Evolutionary conservation across 2,888 invertebrate genomes (phyloP), one percentile per base, ranked within the genome.

Genomic region (Myathropa florea): DNA sequence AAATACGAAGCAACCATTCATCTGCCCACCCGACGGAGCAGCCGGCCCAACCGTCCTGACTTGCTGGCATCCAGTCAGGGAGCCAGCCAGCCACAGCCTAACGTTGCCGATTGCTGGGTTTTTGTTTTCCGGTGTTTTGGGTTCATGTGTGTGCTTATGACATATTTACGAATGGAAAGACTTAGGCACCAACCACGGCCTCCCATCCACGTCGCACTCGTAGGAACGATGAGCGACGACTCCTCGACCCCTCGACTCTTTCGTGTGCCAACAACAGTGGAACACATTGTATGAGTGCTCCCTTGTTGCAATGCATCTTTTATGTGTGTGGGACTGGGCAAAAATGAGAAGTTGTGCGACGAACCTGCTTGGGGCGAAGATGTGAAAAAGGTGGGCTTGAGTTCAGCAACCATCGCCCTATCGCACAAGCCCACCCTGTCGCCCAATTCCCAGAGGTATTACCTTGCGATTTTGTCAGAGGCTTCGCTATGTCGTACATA

Each of bases 81-180:
- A 53, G 26, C 28, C 18, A 33, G 28, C 14, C 24, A 28, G 12
- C 21, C 24, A 18, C 9, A 63, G 68, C 60, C 68, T 67, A 30
- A 53, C 60, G 30, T 64, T 24, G 26, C 60, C 60, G 60, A 76
- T 76, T 59, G 76, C 33, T 60, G 61, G 65, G 59, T 18, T 75
- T 28, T 71, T 61, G 60, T 73, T 77, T 77, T 73, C 77, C 77
- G 59, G 72, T 55, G 63, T 77, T 68, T 73, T 68, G 61, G 75
- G 76, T 77, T 85, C 75, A 70, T 55, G 68, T 82, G 67, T 78
- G 77, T 61, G 77, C 68, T 73, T 68, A 77, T 82, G 82, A 82
- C 82, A 85, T 85, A 85, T 85, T 81, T 85, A 82, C 64, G 73
- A 82, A 53, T 36, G 71, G n/a, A 72, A 83, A 77, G 72, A 55